phyloP scores from a whole-genome alignment of 2,888 invertebrate genomes.

The Agrochola lota region DNA sequence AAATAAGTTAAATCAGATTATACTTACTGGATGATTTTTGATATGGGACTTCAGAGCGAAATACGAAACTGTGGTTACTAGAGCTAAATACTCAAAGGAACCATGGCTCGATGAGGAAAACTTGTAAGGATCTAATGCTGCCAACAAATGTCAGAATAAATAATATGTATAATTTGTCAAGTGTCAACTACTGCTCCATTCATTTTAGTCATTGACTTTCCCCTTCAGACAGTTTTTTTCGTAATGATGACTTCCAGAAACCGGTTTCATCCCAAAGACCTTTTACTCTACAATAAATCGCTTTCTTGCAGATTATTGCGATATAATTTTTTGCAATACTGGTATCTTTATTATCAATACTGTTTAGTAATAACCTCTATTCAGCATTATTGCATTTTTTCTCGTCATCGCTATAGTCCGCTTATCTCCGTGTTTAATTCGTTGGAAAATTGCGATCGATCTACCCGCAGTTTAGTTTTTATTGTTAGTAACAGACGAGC shows the following conservation, averaged over 20 bases:
- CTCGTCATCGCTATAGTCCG: constrained; percentile 71
- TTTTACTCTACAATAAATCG: constrained; percentile 8
- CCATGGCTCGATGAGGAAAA: no score
- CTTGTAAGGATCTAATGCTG: background rate
- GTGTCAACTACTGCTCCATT: background rate
- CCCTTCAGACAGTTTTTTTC: background rate
- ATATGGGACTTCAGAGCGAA: no score
- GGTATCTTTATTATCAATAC: constrained; percentile 35
- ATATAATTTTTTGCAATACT: constrained; percentile 33
- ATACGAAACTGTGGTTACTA: no score
- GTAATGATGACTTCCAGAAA: background rate
- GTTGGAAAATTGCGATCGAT: constrained; percentile 84
- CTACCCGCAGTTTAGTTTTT: constrained; percentile 64
- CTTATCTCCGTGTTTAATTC: constrained; percentile 84
- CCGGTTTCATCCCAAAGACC: background rate
- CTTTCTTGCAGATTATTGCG: constrained; percentile 10
- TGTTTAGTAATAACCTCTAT: constrained; percentile 37
- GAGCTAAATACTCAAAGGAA: no score
- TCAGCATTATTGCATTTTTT: constrained; percentile 71
- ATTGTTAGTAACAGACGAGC: constrained; percentile 56
- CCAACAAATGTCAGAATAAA: background rate
- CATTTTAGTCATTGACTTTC: background rate
- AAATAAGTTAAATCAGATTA: no score
- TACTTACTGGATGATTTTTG: no score
- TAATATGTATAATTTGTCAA: no score